These are phyloP conservation scores for Styela clava DNA, from an alignment of 23 tunicate species.

Conservation along the genomic window DNA sequence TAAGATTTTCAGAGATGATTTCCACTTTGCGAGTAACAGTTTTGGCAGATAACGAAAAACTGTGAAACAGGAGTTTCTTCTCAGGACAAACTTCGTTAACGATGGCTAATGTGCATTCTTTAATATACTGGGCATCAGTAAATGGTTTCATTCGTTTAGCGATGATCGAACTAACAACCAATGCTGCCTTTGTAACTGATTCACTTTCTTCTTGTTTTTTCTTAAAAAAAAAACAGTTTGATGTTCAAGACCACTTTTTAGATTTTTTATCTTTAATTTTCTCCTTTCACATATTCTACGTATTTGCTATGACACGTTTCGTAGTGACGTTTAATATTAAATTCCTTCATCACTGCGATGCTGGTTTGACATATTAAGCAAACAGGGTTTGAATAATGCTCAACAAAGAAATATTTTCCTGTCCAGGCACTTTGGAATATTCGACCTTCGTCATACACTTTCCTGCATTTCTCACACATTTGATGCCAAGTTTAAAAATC, in stretches of 20 bases:
- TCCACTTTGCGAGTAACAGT: neutral
- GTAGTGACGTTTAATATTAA: no score
- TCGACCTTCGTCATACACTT: no score
- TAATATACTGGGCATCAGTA: neutral
- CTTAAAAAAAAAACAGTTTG: neutral
- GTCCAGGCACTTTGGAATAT: no score
- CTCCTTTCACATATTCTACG: neutral
- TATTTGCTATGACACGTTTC: neutral
- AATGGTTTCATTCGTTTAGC: constrained; percentile 25
- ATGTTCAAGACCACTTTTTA: neutral
- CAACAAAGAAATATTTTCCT: no score
- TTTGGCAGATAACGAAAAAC: neutral
- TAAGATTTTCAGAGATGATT: no score
- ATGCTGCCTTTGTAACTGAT: constrained; percentile 12
- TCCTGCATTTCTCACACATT: no score
- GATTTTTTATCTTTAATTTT: neutral
- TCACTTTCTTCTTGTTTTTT: neutral
- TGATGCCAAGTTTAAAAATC: no score
- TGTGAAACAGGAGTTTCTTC: neutral
- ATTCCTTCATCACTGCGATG: no score
- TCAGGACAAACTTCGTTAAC: no score
- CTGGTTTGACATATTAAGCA: no score
- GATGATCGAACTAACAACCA: constrained; percentile 2
- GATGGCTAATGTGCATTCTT: neutral
- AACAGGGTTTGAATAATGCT: no score